phyloP scores from a whole-genome alignment of 1,140 invertebrate genomes.

The Camponotus floridanus region DNA sequence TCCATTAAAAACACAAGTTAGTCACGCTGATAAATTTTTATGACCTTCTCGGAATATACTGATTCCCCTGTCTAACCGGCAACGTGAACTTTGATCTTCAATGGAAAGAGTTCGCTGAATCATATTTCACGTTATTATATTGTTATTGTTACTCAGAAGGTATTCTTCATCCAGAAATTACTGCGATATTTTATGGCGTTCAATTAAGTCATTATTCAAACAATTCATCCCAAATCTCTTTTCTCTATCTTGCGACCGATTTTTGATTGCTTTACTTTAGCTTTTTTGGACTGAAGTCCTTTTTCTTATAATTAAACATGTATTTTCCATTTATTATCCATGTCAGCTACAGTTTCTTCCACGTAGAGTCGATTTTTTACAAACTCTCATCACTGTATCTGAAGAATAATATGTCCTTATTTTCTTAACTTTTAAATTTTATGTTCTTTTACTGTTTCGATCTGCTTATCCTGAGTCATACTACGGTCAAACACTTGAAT shows the following conservation, averaged over 20 bases:
- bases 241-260: neutral
- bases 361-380: neutral
- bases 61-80: neutral
- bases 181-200: conserved; percentile 6
- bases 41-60: conserved; percentile 36
- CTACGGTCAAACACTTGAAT: neutral
- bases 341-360: neutral
- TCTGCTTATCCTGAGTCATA: neutral
- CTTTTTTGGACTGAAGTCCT: too few species aligned
- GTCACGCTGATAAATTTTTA: conserved; percentile 45
- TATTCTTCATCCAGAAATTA: conserved; percentile 4
- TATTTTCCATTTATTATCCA: neutral
- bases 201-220: neutral
- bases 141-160: conserved; percentile 17
- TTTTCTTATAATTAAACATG: neutral
- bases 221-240: conserved; percentile 38
- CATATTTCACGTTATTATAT: neutral
- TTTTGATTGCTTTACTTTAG: neutral
- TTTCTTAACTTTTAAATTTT: neutral
- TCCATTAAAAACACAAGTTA: conserved; percentile 35
- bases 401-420: neutral
- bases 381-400: neutral
- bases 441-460: neutral
- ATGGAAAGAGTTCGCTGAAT: conserved; percentile 14
- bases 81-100: conserved; percentile 27